These are phyloP conservation scores for Galerucella pusilla DNA, from an alignment of 2,888 invertebrate species.

Conservation along the genomic window DNA sequence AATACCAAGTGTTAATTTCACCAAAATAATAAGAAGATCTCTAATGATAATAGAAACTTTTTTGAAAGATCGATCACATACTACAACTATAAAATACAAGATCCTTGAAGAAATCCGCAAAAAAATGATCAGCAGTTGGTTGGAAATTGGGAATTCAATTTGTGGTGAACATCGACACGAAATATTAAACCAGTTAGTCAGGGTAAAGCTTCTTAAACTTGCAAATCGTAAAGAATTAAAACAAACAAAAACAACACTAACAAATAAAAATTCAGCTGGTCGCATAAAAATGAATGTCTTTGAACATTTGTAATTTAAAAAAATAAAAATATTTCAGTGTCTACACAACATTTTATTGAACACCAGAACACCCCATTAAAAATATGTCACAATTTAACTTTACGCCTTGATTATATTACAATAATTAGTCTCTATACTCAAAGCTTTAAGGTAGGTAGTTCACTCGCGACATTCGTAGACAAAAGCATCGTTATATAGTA, in stretches of 20 bases:
- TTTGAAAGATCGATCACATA: too few species aligned
- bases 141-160: background rate
- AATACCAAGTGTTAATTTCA: background rate
- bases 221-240: too few species aligned
- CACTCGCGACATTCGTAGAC: too few species aligned
- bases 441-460: too few species aligned
- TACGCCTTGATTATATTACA: background rate
- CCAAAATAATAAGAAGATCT: background rate
- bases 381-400: background rate
- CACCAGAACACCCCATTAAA: background rate
- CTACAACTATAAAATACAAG: too few species aligned
- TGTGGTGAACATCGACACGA: background rate
- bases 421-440: too few species aligned
- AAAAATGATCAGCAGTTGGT: background rate
- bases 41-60: background rate
- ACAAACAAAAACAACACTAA: too few species aligned
- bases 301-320: background rate
- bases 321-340: background rate
- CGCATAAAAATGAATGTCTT: background rate
- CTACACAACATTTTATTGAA: background rate
- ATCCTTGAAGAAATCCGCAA: background rate
- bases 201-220: too few species aligned
- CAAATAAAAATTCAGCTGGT: too few species aligned
- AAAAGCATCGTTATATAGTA: too few species aligned
- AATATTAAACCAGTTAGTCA: too few species aligned